A percentile compares a stretch with the other conserved stretches of the same genome.
phyloP scores from a whole-genome alignment of 1,140 invertebrate species.

The Heliothis virescens region DNA sequence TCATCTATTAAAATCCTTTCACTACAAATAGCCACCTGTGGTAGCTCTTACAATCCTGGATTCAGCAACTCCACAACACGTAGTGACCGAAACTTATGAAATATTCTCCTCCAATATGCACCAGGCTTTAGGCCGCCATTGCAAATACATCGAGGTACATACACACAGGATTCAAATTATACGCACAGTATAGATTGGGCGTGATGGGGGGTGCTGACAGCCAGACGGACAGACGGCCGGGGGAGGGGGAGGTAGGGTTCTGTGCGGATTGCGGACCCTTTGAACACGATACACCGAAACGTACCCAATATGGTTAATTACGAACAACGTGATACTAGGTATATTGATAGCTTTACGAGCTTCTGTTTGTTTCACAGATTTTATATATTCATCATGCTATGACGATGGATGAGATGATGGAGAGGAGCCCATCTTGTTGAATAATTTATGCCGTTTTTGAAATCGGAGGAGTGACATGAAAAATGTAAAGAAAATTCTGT shows the following conservation, averaged over 20 bases:
- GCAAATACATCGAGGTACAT: conserved; percentile 18
- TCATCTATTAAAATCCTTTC: too few species aligned
- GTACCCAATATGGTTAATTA: conserved; percentile 33
- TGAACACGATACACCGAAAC: conserved; percentile 16
- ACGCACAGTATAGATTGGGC: conserved; percentile 28
- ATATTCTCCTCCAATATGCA: neutral
- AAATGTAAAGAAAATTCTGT: too few species aligned
- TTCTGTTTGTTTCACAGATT: neutral
- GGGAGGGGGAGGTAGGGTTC: conserved; percentile 18
- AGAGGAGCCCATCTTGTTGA: too few species aligned
- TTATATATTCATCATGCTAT: too few species aligned
- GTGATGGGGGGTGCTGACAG: conserved; percentile 15
- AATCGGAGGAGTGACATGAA: too few species aligned
- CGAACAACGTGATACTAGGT: neutral
- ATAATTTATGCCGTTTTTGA: too few species aligned
- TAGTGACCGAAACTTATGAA: too few species aligned
- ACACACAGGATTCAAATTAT: conserved; percentile 33
- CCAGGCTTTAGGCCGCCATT: conserved; percentile 13
- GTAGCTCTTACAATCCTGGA: too few species aligned
- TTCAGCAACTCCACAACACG: too few species aligned
- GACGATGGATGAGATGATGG: too few species aligned
- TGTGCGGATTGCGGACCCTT: conserved; percentile 17
- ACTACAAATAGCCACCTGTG: too few species aligned
- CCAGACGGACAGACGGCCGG: conserved; percentile 24
- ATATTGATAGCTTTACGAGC: neutral